Evolutionary conservation across 2,113 vertebrate genomes (phyloP).

Genomic region (Entelurus aequoreus): DNA sequence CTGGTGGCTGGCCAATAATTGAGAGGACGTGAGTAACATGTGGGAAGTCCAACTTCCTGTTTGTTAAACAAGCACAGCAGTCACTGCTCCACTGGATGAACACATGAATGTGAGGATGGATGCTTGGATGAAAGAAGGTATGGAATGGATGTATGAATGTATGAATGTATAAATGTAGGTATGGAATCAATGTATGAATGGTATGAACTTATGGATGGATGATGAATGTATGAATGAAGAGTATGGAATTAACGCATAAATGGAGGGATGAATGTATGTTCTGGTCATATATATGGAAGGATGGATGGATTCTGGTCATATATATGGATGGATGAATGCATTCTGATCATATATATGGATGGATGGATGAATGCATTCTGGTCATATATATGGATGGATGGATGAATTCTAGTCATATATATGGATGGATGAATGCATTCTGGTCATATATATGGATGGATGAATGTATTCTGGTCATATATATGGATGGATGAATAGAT

Average conservation of each 20-base stretch:
- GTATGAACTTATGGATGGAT: background rate
- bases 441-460: background rate
- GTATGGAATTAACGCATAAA: background rate
- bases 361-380: background rate
- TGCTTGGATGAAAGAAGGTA: background rate
- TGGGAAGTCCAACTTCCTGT: slow-evolving; percentile 49
- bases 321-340: background rate
- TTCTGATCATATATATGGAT: background rate
- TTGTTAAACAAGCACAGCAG: slow-evolving; percentile 26
- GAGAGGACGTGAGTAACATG: slow-evolving; percentile 48
- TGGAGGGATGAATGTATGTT: background rate
- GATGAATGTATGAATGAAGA: background rate
- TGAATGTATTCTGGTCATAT: background rate
- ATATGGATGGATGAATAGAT: no score
- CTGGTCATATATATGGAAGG: background rate
- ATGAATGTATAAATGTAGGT: background rate
- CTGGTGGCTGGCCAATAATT: slow-evolving; percentile 47
- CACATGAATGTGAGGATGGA: background rate
- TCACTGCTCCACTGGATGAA: slow-evolving; percentile 10
- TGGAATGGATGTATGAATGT: background rate
- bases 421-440: background rate
- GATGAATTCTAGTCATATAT: background rate
- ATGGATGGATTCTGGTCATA: background rate
- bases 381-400: background rate
- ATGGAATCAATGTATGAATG: background rate